Evolutionary conservation across 2,797 vertebrate species (phyloP).

Genomic region (Sebastes cheni): DNA sequence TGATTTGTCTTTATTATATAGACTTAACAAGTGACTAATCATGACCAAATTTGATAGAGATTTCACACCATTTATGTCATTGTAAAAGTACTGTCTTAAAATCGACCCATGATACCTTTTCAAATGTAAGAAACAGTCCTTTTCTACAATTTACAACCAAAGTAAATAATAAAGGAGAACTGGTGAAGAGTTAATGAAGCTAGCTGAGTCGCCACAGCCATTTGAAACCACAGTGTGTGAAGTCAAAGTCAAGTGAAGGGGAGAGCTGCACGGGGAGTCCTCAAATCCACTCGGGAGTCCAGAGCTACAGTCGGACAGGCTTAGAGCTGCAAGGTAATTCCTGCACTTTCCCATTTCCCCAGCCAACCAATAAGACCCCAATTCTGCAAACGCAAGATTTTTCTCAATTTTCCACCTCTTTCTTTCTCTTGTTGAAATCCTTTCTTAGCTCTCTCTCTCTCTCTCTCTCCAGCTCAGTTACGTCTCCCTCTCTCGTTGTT

Average conservation of each 20-base stretch:
- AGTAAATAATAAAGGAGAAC: background rate
- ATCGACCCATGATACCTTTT: background rate
- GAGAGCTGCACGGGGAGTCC: conserved; percentile 31
- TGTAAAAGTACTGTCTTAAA: background rate
- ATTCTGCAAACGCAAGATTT: conserved; percentile 52
- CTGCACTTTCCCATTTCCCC: conserved; percentile 46
- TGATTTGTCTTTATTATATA: no score
- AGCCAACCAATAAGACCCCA: conserved; percentile 34
- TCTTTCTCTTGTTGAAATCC: conserved; percentile 29
- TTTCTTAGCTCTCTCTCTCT: conserved; percentile 3
- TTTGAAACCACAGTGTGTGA: conserved; percentile 26
- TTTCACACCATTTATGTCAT: background rate
- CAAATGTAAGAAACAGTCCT: background rate
- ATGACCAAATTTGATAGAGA: background rate
- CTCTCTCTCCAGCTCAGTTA: background rate
- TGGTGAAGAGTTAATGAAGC: conserved; percentile 20
- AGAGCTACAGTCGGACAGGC: conserved; percentile 20
- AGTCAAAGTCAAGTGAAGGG: conserved; percentile 60
- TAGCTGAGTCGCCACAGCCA: background rate
- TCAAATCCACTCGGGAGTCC: conserved; percentile 23
- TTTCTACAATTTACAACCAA: background rate
- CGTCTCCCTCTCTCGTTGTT: conserved; percentile 8
- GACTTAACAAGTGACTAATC: no score
- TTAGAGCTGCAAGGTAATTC: conserved; percentile 58
- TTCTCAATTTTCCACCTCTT: conserved; percentile 38